Evolutionary conservation across 2,888 invertebrate genomes (phyloP).

Genomic region (Phorcus lineatus): DNA sequence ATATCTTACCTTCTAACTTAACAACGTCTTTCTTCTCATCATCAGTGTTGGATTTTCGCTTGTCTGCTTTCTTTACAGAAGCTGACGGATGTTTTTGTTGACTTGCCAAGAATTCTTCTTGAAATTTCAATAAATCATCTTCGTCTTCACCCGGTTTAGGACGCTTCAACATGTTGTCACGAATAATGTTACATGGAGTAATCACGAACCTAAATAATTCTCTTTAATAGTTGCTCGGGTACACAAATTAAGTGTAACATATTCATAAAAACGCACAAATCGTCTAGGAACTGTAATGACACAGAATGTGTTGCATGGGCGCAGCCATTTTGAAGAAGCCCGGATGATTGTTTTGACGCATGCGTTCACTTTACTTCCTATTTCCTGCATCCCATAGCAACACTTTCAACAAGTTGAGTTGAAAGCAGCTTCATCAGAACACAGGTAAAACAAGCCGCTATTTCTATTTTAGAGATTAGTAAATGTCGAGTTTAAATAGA

Average conservation of each 20-base stretch:
- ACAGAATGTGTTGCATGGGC: slow-evolving; percentile 17
- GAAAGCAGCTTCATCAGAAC: too few relatives aligned
- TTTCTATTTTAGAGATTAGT: too few relatives aligned
- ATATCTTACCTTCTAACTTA: slow-evolving; percentile 48
- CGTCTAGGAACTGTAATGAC: neutral
- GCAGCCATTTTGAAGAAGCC: slow-evolving; percentile 36
- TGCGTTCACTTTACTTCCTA: neutral
- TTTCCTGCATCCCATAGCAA: slow-evolving; percentile 24
- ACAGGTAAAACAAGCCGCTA: too few relatives aligned
- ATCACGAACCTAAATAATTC: neutral
- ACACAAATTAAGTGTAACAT: neutral
- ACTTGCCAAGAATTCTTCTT: slow-evolving; percentile 65
- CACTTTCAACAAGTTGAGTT: slow-evolving; percentile 2
- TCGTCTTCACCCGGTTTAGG: slow-evolving; percentile 70
- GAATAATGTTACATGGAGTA: neutral
- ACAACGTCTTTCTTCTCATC: slow-evolving; percentile 51
- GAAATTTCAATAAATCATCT: slow-evolving; percentile 69
- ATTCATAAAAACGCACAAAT: neutral
- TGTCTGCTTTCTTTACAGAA: slow-evolving; percentile 53
- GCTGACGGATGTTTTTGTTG: slow-evolving; percentile 40
- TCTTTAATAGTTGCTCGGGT: neutral
- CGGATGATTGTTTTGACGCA: slow-evolving; percentile 15
- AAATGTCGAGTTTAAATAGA: too few relatives aligned
- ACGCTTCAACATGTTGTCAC: slow-evolving; percentile 46
- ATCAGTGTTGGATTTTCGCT: slow-evolving; percentile 44